These are phyloP conservation scores for Macrotis lagotis DNA, from an alignment of 2,113 vertebrate species.

Conservation along the genomic window DNA sequence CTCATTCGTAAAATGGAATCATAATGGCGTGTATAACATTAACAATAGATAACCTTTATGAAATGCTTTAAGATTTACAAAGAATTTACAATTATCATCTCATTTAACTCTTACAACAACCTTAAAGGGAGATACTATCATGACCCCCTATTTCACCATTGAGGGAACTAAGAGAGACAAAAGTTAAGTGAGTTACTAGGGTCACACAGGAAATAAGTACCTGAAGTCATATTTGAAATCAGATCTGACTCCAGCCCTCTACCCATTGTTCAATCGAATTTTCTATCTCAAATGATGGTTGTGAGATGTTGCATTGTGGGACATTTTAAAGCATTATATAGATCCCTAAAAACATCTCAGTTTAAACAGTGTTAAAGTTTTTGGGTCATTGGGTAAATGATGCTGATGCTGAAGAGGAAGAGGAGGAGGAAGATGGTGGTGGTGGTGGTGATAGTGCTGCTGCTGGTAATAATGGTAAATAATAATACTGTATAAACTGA, in stretches of 20 bases:
- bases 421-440: too few relatives aligned
- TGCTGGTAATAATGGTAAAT: not conserved
- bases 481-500: not conserved
- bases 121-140: not conserved
- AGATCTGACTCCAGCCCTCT: not conserved
- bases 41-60: not conserved
- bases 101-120: not conserved
- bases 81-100: not conserved
- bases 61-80: not conserved
- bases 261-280: not conserved
- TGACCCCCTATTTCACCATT: too few relatives aligned
- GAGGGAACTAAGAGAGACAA: too few relatives aligned
- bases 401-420: not conserved
- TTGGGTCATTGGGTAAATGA: not conserved
- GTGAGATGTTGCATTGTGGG: not conserved
- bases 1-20: not conserved
- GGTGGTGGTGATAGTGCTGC: too few relatives aligned
- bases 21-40: not conserved
- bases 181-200: too few relatives aligned
- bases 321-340: not conserved
- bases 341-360: not conserved
- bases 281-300: not conserved
- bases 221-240: not conserved
- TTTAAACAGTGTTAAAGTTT: not conserved
- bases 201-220: not conserved